Conservation (phyloP, 2,113 vertebrate genomes). For the Pluvianellus socialis region DNA sequence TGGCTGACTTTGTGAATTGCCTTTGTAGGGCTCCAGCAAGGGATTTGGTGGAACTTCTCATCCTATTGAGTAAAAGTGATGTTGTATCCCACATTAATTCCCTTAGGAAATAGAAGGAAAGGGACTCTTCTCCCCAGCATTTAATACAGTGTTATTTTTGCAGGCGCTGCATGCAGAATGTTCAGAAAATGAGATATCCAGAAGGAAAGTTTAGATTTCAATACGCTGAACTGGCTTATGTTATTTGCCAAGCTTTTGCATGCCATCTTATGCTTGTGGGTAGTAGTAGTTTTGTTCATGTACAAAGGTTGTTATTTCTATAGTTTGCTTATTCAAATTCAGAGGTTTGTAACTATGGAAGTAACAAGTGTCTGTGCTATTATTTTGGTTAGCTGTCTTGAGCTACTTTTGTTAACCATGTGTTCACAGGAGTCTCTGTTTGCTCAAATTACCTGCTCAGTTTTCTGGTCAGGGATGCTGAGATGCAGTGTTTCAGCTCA, state of each 20-base stretch:
- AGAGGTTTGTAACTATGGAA: not conserved
- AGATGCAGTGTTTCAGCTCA: not conserved
- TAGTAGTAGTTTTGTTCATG: not conserved
- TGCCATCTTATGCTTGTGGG: not conserved
- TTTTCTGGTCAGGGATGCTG: not conserved
- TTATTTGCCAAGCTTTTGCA: not conserved
- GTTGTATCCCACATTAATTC: not conserved
- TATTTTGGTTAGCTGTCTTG: not conserved
- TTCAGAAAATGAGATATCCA: not conserved
- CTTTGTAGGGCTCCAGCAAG: not conserved
- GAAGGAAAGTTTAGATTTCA: not conserved
- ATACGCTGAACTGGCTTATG: not conserved
- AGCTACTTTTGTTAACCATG: not conserved
- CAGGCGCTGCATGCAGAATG: not conserved
- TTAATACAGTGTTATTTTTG: not conserved
- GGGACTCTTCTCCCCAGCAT: not conserved
- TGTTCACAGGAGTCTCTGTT: not conserved
- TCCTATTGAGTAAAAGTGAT: not conserved
- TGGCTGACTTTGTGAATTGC: not conserved
- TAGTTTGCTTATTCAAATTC: not conserved
- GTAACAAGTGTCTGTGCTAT: not conserved
- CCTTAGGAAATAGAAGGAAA: conserved; percentile 1
- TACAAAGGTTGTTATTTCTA: not conserved
- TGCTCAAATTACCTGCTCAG: not conserved
- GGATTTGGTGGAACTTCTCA: not conserved